These are phyloP conservation scores for Sporophila hypoxantha DNA, from an alignment of 2,113 vertebrate species.

Conservation along the genomic window DNA sequence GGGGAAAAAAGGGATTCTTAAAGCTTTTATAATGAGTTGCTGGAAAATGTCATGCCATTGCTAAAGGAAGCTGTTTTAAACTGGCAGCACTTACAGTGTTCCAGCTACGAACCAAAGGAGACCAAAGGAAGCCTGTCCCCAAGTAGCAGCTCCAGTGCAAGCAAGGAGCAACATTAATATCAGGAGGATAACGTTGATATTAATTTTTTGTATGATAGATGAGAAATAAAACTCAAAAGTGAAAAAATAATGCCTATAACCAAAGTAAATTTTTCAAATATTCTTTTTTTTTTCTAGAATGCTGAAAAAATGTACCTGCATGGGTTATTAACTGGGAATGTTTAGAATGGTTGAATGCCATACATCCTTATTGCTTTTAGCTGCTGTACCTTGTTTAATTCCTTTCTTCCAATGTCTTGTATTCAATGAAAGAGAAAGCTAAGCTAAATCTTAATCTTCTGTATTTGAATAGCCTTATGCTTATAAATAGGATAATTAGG, in stretches of 20 bases:
- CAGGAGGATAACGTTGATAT: not conserved
- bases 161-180: not conserved
- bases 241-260: not conserved
- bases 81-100: not conserved
- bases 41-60: not conserved
- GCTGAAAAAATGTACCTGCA: not conserved
- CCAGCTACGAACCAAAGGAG: not conserved
- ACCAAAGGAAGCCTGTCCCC: not conserved
- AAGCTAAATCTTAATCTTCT: not conserved
- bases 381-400: conserved; percentile 1
- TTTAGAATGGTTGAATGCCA: not conserved
- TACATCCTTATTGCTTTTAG: not conserved
- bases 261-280: not conserved
- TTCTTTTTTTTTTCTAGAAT: not conserved
- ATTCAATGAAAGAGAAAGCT: not conserved
- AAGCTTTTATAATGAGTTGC: not conserved
- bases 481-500: conserved; percentile 41
- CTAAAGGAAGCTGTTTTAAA: not conserved
- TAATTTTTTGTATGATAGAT: not conserved
- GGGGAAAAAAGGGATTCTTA: not conserved
- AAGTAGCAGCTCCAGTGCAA: not conserved
- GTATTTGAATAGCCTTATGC: not conserved
- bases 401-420: not conserved
- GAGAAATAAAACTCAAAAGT: not conserved
- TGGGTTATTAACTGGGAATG: not conserved